phyloP scores from a whole-genome alignment of 2,113 vertebrate species.

The Cheilinus undulatus region DNA sequence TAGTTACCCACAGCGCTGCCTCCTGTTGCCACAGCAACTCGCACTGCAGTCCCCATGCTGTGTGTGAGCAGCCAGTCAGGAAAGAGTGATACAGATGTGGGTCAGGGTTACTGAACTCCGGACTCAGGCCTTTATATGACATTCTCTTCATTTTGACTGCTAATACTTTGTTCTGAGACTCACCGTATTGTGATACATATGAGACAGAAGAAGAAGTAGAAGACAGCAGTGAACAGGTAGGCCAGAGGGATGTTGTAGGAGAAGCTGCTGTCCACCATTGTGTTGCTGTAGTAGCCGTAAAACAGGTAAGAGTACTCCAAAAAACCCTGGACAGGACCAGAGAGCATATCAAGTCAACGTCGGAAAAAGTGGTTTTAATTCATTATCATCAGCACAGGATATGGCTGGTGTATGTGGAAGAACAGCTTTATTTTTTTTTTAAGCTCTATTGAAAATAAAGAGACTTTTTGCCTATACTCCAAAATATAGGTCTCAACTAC shows the following conservation, averaged over 20 bases:
- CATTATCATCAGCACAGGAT: not conserved
- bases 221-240: conserved; percentile 85
- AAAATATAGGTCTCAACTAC: no score
- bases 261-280: conserved; percentile 59
- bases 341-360: not conserved
- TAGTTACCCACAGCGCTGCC: conserved; percentile 82
- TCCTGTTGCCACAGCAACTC: conserved; percentile 84
- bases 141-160: not conserved
- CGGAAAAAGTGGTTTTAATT: not conserved
- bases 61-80: conserved; percentile 13
- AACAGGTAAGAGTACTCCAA: conserved; percentile 90
- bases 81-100: conserved; percentile 17
- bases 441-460: no score
- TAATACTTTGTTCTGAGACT: conserved; percentile 24
- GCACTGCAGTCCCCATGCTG: conserved; percentile 86
- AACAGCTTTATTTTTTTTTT: no score
- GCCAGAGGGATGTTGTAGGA: conserved; percentile 86
- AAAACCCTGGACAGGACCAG: conserved; percentile 82
- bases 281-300: conserved; percentile 89
- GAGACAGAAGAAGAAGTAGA: conserved; percentile 85
- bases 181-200: conserved; percentile 87
- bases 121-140: conserved; percentile 7
- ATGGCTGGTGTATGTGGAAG: not conserved
- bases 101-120: conserved; percentile 12
- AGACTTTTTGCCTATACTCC: no score